Base-by-base conservation (phyloP, 2,797 vertebrate genomes). In the Hapalemur alaotrensis region DNA sequence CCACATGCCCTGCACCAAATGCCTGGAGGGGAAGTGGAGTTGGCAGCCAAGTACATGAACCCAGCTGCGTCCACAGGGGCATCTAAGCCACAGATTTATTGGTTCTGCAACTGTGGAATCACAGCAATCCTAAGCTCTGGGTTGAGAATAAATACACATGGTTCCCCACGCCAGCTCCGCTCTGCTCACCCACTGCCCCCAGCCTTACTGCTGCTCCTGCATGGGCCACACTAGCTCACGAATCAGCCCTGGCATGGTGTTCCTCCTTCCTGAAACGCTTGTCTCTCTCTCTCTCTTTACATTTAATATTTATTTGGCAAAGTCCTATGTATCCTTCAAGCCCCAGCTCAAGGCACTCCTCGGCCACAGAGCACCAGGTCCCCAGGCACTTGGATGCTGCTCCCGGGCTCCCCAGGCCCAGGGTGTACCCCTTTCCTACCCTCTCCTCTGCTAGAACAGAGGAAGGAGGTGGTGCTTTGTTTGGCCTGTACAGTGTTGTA, bases 141-240 rank as follows among this genome's bases (percentile, higher is more conserved):
- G 63, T 83, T 28, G 35, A 15, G 78, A 90, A 79, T 38, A 43
- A 50, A 23, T 15, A 43, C 0, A 7, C 0, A 1, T 9, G 65
- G 0, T 7, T n/a, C 17, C 2, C 14, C 2, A 41, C 0, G 11
- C 1, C 0, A 2, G 10, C 0, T 1, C 7, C 1, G 5, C 32
- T 67, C 41, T 20, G 1, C 30, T 28, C 35, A 18, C 61, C 30
- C 4, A 7, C 14, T 28, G 30, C 9, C 17, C 70, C 43, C 57
- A 15, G 9, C 2, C 70, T 14, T 0, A 4, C 0, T 17, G n/a
- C 11, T 0, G 2, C 8, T n/a, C 5, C 81, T 23, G 10, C 32
- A 48, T 2, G 11, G n/a, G 48, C 6, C 22, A 18, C 2, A 11
- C 43, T 5, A 13, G 30, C 12, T 59, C 28, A 32, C 25, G 7